A percentile compares a stretch with the other conserved stretches of the same genome.
Evolutionary conservation across 2,888 invertebrate genomes (phyloP).

Genomic region (Laothoe populi): DNA sequence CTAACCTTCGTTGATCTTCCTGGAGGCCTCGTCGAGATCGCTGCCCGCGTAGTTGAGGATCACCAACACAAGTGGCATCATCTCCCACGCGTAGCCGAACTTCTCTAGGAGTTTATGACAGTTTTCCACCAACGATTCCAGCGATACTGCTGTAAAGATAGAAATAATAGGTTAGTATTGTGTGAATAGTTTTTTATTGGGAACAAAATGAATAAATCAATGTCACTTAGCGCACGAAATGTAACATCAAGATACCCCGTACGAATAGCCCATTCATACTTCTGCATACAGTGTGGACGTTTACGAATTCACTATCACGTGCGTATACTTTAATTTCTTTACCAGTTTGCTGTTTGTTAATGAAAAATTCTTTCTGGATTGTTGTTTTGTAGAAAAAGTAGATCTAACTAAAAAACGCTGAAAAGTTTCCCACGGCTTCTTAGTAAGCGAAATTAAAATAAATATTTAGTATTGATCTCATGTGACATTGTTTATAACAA

Average conservation of each 20-base stretch:
- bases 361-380: too few relatives aligned
- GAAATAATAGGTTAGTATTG: constrained; percentile 17
- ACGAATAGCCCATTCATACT: too few relatives aligned
- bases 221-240: too few relatives aligned
- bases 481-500: constrained; percentile 20
- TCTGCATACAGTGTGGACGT: too few relatives aligned
- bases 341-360: too few relatives aligned
- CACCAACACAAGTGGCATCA: constrained; percentile 92
- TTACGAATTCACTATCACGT: too few relatives aligned
- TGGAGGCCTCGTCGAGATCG: constrained; percentile 90
- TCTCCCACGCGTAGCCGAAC: constrained; percentile 92
- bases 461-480: constrained; percentile 24
- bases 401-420: neutral
- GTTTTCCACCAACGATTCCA: constrained; percentile 87
- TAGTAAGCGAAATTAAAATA: constrained; percentile 17
- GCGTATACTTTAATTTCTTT: too few relatives aligned
- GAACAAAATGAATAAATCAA: too few relatives aligned
- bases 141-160: constrained; percentile 68
- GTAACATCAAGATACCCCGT: too few relatives aligned
- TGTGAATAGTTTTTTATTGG: neutral
- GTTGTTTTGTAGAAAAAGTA: too few relatives aligned
- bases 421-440: neutral
- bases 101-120: constrained; percentile 90
- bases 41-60: constrained; percentile 91
- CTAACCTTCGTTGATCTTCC: constrained; percentile 91